Percentiles rank a stretch among this genome's conserved stretches.
phyloP scores from a whole-genome alignment of 2,797 vertebrate genomes.

The Xerus rutilus region DNA sequence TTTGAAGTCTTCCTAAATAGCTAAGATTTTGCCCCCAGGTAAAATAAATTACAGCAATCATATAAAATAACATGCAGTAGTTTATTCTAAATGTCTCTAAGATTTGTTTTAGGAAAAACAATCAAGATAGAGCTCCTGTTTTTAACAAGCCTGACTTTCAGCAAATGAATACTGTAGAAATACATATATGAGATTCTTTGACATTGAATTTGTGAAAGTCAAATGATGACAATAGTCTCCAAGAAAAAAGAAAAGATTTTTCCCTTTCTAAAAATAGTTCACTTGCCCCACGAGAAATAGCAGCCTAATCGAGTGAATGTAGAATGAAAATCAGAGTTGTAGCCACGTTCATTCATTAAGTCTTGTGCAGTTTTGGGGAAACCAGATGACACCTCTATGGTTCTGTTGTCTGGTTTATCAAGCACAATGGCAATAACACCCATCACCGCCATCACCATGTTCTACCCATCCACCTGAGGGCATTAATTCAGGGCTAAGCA shows the following conservation, averaged over 20 bases:
- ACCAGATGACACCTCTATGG: not conserved
- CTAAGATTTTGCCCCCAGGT: conserved; percentile 62
- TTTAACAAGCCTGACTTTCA: not conserved
- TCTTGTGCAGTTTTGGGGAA: not conserved
- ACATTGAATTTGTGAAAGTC: not conserved
- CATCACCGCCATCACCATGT: not conserved
- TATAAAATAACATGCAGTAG: not conserved
- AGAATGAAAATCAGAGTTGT: not conserved
- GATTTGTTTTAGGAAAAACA: not conserved
- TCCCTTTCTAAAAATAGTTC: conserved; percentile 11
- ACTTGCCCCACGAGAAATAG: not conserved
- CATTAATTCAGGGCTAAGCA: not conserved
- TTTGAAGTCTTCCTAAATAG: conserved; percentile 64
- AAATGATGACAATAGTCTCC: conserved; percentile 32
- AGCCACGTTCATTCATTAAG: not conserved
- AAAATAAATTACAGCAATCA: conserved; percentile 63
- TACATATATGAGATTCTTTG: not conserved
- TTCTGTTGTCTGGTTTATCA: not conserved
- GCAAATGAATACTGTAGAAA: not conserved
- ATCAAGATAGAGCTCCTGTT: not conserved
- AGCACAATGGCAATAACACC: not conserved
- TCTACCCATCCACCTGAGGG: not conserved
- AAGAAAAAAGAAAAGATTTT: not conserved
- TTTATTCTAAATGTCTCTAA: conserved; percentile 60
- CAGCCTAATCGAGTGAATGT: not conserved